Evolutionary conservation across 1,140 invertebrate genomes (phyloP).

Genomic region (Oncopodura yosiiana): DNA sequence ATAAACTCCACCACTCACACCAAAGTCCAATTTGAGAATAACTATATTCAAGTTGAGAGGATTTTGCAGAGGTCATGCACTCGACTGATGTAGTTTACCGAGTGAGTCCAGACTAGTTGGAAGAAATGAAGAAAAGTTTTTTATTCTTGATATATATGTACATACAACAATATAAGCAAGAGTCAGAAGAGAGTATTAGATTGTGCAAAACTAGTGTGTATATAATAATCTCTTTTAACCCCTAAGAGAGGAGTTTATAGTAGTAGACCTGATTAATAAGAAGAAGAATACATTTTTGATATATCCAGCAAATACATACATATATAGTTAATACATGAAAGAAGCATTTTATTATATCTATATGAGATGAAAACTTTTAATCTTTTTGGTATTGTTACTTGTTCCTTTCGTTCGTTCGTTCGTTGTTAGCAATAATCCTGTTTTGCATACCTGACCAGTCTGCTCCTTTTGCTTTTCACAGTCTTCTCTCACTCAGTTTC

Average conservation of each 20-base stretch:
- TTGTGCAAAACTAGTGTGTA: too few relatives aligned
- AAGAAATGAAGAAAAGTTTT: too few relatives aligned
- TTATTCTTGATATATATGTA: too few relatives aligned
- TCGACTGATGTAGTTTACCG: conserved; percentile 16
- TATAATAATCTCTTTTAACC: too few relatives aligned
- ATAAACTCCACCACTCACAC: background rate
- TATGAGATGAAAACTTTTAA: background rate
- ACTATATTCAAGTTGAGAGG: background rate
- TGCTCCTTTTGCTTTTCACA: too few relatives aligned
- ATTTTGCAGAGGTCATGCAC: conserved; percentile 21
- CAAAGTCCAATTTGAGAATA: background rate
- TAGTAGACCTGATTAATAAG: conserved; percentile 2
- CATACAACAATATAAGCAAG: too few relatives aligned
- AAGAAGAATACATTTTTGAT: background rate
- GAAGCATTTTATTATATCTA: background rate
- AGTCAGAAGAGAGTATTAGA: too few relatives aligned
- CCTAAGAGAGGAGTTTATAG: background rate
- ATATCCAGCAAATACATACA: too few relatives aligned
- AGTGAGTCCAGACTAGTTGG: conserved; percentile 4
- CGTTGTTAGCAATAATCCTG: conserved; percentile 1
- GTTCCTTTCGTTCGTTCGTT: background rate
- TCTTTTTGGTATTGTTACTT: background rate
- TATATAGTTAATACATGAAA: too few relatives aligned
- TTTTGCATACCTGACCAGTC: conserved; percentile 15
- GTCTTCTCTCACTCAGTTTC: too few relatives aligned